phyloP scores from a whole-genome alignment of 2,113 vertebrate genomes.

The Microtus richardsoni region DNA sequence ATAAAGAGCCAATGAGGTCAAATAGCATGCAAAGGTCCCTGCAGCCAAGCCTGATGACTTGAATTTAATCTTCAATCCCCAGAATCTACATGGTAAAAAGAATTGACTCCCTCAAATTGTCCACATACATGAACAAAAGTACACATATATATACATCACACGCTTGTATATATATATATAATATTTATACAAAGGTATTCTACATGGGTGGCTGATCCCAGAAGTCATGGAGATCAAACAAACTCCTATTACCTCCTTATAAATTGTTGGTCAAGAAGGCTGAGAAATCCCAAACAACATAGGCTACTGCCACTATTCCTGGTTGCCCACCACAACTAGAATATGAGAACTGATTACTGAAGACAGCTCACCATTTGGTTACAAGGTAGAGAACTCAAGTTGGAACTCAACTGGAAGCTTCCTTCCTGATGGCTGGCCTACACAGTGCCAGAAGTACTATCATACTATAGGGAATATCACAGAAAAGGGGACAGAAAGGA shows the following conservation, averaged over 20 bases:
- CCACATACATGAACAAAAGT: neutral
- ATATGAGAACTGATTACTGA: neutral
- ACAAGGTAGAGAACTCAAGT: neutral
- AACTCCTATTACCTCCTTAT: neutral
- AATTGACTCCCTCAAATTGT: neutral
- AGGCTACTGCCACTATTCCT: neutral
- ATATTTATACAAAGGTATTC: neutral
- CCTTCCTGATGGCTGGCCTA: neutral
- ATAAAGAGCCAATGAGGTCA: neutral
- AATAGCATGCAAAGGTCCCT: neutral
- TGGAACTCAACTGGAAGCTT: neutral
- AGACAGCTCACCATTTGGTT: neutral
- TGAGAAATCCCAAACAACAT: neutral
- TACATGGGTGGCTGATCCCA: neutral
- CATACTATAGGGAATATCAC: too few species aligned
- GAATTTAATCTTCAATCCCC: neutral
- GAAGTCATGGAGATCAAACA: neutral
- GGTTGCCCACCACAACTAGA: neutral
- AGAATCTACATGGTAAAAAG: neutral
- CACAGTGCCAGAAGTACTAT: neutral
- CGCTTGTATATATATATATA: too few species aligned
- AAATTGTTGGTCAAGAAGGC: neutral
- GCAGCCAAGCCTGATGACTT: neutral
- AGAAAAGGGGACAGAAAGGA: neutral
- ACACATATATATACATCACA: too few species aligned